Evolutionary conservation across 1,140 invertebrate species (phyloP), one percentile per base, ranked within the genome.

Genomic region (Macrostomum lignano): DNA sequence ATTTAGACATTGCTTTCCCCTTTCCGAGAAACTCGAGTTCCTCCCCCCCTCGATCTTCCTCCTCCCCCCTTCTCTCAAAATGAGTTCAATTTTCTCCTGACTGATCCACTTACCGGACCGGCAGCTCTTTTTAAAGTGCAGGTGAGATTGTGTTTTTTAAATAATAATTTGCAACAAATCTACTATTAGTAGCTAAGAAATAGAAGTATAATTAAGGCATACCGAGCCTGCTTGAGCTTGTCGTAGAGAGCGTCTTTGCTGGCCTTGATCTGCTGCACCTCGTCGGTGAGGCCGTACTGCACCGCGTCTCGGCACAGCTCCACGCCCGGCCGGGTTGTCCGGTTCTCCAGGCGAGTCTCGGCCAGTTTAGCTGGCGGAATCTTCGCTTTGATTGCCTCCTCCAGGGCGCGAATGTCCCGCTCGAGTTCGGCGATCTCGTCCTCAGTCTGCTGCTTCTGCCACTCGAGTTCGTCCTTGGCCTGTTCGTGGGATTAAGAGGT

Each of bases 241-340:
- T 36, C 31, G 25, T 39, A 21, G 19, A 39, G 19, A 24, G 31
- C 29, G 13, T 25, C 21, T 17, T 36, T 36, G 17, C 21, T 28
- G 17, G 33, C 35, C 29, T 35, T 31, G 10, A 39, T 31, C 21
- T 39, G 34, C 17, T 35, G 25, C 3, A 36, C 35, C 22, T 39
- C 38, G 31, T 39, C 25, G 11, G 33, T 24, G 9, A 39, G 17
- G 13, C 38, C 38, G 20, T 39, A 35, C 53, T 3, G 67, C 0
- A 66, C 62, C 38, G 71, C 67, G 48, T 78, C 73, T n/a, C 63
- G 48, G 7, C 69, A 71, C n/a, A 72, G 46, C 47, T 75, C 72
- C 31, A 63, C 63, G 4, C 69, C 67, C n/a, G 69, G 66, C 32
- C 40, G 11, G 11, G 33, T 22, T 1, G 29, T 29, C 17, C 40